phyloP scores from a whole-genome alignment of 2,888 invertebrate species.

The Terebella lapidaria region DNA sequence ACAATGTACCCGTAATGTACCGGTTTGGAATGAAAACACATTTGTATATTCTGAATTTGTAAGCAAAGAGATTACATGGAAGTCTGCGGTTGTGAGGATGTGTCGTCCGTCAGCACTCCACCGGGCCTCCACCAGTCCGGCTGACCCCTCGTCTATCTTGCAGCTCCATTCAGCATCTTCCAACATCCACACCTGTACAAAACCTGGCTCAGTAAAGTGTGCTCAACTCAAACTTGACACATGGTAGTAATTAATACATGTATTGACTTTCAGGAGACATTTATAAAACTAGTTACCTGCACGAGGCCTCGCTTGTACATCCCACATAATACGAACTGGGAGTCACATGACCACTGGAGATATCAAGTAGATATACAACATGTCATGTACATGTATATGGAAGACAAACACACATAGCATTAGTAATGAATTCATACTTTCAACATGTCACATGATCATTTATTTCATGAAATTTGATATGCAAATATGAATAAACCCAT shows the following conservation, averaged over 20 bases:
- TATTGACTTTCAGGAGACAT: neutral
- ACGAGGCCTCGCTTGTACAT: conserved; percentile 50
- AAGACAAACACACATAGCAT: neutral
- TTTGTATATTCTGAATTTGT: neutral
- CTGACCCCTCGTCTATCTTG: conserved; percentile 58
- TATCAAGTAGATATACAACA: no score
- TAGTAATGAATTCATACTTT: no score
- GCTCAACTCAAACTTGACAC: neutral
- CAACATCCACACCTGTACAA: conserved; percentile 55
- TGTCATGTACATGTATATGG: neutral
- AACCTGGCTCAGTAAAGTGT: neutral
- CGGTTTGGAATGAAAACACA: no score
- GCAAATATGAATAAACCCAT: neutral
- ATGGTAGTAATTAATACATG: neutral
- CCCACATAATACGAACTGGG: conserved; percentile 50
- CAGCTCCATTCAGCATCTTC: conserved; percentile 59
- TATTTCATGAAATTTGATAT: neutral
- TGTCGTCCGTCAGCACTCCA: conserved; percentile 59
- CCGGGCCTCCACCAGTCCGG: conserved; percentile 55
- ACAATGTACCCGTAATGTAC: no score
- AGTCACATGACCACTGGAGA: conserved; percentile 51
- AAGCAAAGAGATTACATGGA: conserved; percentile 51
- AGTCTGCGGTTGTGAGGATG: conserved; percentile 58
- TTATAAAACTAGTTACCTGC: conserved; percentile 35
- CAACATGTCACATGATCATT: neutral